phyloP scores from a whole-genome alignment of 92 coral and sea anemone species.

The Heteractis magnifica region DNA sequence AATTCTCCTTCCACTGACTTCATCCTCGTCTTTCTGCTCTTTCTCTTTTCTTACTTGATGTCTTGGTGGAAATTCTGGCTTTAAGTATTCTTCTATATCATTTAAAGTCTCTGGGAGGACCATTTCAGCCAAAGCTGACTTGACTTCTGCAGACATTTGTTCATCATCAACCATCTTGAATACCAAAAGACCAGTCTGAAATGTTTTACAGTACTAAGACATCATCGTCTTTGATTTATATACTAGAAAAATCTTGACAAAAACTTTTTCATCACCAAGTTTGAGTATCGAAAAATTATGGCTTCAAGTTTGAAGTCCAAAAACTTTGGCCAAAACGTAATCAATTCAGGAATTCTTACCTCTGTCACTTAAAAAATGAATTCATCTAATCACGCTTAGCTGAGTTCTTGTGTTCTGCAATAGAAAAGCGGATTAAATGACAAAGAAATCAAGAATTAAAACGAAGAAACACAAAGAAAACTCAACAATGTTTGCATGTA shows the following conservation, averaged over 20 bases:
- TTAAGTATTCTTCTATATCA: constrained; percentile 77
- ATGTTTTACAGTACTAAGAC: not conserved
- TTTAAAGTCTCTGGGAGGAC: constrained; percentile 69
- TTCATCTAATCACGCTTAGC: not conserved
- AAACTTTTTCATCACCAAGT: not conserved
- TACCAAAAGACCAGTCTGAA: not conserved
- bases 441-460: not conserved
- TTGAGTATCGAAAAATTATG: not conserved
- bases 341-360: not conserved
- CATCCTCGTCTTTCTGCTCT: constrained; percentile 13
- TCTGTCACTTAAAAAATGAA: not conserved
- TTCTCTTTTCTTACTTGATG: not conserved
- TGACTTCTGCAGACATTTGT: constrained; percentile 12
- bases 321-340: not conserved
- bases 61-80: constrained; percentile 70
- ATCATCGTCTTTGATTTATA: no score
- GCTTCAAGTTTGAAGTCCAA: not conserved
- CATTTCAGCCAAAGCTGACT: constrained; percentile 66
- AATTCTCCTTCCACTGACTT: constrained; percentile 59
- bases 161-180: constrained; percentile 5
- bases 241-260: not conserved
- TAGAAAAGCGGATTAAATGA: not conserved
- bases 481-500: not conserved
- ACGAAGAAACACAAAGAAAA: not conserved
- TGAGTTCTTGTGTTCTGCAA: not conserved